These are phyloP conservation scores for Lycia hirtaria DNA, from an alignment of 2,888 invertebrate genomes.

Conservation along the genomic window DNA sequence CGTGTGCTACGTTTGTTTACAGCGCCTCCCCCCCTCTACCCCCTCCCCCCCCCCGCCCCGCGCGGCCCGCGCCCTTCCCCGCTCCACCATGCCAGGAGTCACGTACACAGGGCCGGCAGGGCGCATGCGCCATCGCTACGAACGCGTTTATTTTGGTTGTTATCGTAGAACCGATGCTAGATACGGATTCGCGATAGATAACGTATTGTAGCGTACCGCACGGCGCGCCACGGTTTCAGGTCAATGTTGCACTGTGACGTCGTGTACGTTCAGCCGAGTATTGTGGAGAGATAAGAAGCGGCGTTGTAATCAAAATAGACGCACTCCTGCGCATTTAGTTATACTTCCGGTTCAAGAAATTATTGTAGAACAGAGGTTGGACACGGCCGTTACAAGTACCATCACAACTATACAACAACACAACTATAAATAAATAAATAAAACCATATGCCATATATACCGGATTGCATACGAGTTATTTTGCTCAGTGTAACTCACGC, in stretches of 20 bases:
- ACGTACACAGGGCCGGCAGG: conserved; percentile 71
- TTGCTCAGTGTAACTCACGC: no score
- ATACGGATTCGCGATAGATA: conserved; percentile 88
- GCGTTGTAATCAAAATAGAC: background rate
- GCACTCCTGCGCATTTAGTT: background rate
- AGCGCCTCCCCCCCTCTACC: conserved; percentile 45
- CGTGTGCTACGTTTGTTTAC: conserved; percentile 62
- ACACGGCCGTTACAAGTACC: no score
- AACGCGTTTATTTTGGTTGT: conserved; percentile 66
- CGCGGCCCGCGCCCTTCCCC: conserved; percentile 41
- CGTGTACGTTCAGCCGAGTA: conserved; percentile 2
- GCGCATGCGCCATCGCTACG: conserved; percentile 72
- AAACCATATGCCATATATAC: no score
- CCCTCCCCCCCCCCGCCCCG: conserved; percentile 45
- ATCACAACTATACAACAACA: no score
- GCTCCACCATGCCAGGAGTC: conserved; percentile 73
- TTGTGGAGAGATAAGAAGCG: background rate
- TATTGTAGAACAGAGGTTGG: background rate
- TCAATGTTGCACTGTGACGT: conserved; percentile 17
- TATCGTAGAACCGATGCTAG: conserved; percentile 64
- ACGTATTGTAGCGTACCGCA: conserved; percentile 33
- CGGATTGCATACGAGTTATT: no score
- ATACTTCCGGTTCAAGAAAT: background rate
- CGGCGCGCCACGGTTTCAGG: conserved; percentile 12
- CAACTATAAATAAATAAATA: no score